Percentiles rank a stretch among this genome's conserved stretches.
Evolutionary conservation across 2,113 vertebrate genomes (phyloP).

Genomic region (Phyllopteryx taeniolatus): DNA sequence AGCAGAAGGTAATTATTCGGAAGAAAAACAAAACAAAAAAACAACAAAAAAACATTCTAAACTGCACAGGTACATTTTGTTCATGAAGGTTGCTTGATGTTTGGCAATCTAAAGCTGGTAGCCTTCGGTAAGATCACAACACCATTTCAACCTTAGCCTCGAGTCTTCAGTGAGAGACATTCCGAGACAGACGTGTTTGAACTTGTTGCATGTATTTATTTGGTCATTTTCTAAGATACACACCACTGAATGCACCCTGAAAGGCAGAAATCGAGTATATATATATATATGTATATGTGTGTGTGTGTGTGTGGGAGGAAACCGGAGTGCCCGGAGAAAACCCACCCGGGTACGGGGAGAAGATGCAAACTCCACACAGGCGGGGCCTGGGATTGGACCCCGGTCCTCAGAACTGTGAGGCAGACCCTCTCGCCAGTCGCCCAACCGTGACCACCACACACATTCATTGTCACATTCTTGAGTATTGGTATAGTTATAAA

Average conservation of each 20-base stretch:
- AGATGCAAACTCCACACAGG: too few relatives aligned
- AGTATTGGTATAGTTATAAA: too few relatives aligned
- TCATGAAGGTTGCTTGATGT: not conserved
- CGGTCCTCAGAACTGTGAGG: too few relatives aligned
- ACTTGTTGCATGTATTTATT: constrained; percentile 5
- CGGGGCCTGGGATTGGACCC: too few relatives aligned
- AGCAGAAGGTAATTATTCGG: not conserved
- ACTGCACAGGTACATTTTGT: not conserved
- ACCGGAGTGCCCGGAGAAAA: too few relatives aligned
- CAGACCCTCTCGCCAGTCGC: too few relatives aligned
- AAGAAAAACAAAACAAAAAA: not conserved
- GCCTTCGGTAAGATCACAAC: not conserved
- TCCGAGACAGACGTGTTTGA: constrained; percentile 32
- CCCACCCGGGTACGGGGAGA: too few relatives aligned
- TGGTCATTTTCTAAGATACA: not conserved
- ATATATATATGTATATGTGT: too few relatives aligned
- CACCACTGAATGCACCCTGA: not conserved
- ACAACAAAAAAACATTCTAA: not conserved
- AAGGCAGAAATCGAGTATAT: not conserved
- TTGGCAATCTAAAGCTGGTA: not conserved
- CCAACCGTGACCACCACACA: too few relatives aligned
- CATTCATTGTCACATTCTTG: too few relatives aligned
- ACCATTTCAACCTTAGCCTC: not conserved
- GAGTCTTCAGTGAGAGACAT: constrained; percentile 7
- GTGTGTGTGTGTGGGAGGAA: too few relatives aligned